These are phyloP conservation scores for Neodontobutis hainanensis DNA, from an alignment of 2,113 vertebrate genomes.

Conservation along the genomic window DNA sequence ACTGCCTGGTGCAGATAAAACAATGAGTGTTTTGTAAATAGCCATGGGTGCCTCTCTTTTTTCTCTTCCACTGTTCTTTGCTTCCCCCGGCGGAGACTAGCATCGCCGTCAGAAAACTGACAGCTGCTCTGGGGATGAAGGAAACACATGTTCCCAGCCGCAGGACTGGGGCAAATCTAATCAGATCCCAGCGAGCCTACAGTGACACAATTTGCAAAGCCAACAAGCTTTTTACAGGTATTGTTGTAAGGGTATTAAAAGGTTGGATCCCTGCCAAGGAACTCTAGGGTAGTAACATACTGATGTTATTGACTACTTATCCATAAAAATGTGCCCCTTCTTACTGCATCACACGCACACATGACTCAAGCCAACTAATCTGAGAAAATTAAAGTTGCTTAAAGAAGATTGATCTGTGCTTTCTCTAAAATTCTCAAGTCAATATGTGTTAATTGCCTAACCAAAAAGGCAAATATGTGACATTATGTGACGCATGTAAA, in stretches of 20 bases:
- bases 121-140: conserved; percentile 73
- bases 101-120: conserved; percentile 65
- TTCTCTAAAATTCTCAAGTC: conserved; percentile 69
- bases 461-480: conserved; percentile 35
- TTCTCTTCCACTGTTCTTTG: conserved; percentile 34
- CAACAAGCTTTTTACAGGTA: conserved; percentile 76
- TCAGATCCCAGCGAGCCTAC: conserved; percentile 72
- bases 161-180: conserved; percentile 75
- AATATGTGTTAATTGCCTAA: conserved; percentile 64
- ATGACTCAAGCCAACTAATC: conserved; percentile 65
- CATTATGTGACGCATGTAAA: conserved; percentile 10
- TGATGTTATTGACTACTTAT: conserved; percentile 79
- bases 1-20: conserved; percentile 71
- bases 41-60: conserved; percentile 59
- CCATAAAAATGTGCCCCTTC: conserved; percentile 73
- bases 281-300: conserved; percentile 65
- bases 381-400: conserved; percentile 72
- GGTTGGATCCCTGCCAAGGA: conserved; percentile 72
- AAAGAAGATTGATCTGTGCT: conserved; percentile 63
- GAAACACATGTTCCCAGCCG: conserved; percentile 79
- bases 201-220: conserved; percentile 76
- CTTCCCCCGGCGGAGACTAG: conserved; percentile 46
- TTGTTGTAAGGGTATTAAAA: conserved; percentile 77
- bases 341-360: conserved; percentile 62
- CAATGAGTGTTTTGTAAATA: conserved; percentile 79